Percentiles rank a stretch among this genome's conserved stretches.
These are phyloP conservation scores for Rhagonycha fulva DNA, from an alignment of 2,888 invertebrate species.

Conservation along the genomic window DNA sequence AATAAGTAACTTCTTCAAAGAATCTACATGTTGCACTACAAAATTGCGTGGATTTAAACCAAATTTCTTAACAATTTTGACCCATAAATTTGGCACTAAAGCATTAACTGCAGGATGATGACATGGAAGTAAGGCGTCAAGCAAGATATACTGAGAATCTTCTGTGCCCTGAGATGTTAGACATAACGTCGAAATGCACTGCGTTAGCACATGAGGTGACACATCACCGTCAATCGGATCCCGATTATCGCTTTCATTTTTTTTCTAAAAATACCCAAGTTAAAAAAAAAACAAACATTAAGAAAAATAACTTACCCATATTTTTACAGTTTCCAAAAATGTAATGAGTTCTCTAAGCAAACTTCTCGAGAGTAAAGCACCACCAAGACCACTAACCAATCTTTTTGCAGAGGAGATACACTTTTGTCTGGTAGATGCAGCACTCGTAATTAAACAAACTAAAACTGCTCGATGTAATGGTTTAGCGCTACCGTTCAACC, in stretches of 20 bases:
- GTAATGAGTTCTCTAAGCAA: slow-evolving; percentile 70
- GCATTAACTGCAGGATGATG: slow-evolving; percentile 74
- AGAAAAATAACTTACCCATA: slow-evolving; percentile 42
- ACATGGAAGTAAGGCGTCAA: slow-evolving; percentile 70
- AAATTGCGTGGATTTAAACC: slow-evolving; percentile 64
- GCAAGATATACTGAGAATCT: slow-evolving; percentile 65
- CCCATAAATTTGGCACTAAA: slow-evolving; percentile 69
- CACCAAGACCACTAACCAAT: slow-evolving; percentile 64
- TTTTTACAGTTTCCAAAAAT: slow-evolving; percentile 68
- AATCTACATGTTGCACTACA: slow-evolving; percentile 61
- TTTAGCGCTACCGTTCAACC: slow-evolving; percentile 67
- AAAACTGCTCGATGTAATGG: slow-evolving; percentile 75
- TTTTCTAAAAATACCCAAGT: slow-evolving; percentile 46
- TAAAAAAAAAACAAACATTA: neutral
- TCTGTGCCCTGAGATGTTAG: slow-evolving; percentile 47
- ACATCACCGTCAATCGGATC: slow-evolving; percentile 62
- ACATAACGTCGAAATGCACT: slow-evolving; percentile 54
- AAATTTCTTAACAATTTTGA: slow-evolving; percentile 63
- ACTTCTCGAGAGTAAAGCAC: slow-evolving; percentile 64
- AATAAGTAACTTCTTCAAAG: slow-evolving; percentile 66
- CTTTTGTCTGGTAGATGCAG: slow-evolving; percentile 64
- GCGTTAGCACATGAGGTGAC: slow-evolving; percentile 50
- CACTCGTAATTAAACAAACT: slow-evolving; percentile 67
- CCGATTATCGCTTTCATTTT: slow-evolving; percentile 53
- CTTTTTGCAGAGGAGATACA: slow-evolving; percentile 65